Base-by-base conservation (phyloP, 2,113 vertebrate genomes). In the Catharus minimus region DNA sequence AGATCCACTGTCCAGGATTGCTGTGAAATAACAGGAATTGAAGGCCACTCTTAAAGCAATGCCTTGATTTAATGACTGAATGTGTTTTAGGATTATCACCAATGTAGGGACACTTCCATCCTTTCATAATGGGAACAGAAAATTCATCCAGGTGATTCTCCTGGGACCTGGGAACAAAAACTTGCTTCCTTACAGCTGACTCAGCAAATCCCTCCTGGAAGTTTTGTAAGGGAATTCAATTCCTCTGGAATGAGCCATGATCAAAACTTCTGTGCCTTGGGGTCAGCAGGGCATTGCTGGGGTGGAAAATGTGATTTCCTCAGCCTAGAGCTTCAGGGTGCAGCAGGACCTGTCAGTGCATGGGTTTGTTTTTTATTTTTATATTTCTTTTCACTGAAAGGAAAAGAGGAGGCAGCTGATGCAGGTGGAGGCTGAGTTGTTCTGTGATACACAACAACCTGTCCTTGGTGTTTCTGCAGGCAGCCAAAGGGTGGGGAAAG, bases 191-290 rank as follows among this genome's bases (percentile, higher is more conserved):
- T 38, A 38, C 38, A 38, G 75, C 83, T 95, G 94, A 93, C 84
- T 96, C 94, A 93, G 93, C 93, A 94, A 44, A 86, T 80, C 22
- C 53, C 52, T 67, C 36, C 86, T 88, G 86, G 41, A 39, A 49
- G 65, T 47, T 75, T 75, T 68, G 28, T 68, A 81, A 92, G 81
- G 91, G 53, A 92, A 84, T 43, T 38, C 86, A 89, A 65, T 41
- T 26, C 44, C 77, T 89, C 10, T 87, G 91, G 93, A 94, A 92
- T 84, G 73, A 81, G 73, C 39, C 52, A 14, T 43, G 80, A 27
- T 50, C n/a, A 67, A 88, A 96, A 64, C 91, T 78, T 86, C 86
- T 93, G 92, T 43, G 81, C 81, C 57, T 75, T 43, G 57, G 81
- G 68, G 78, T 26, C 60, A 75, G 49, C 86, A 72, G 27, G 84